Conservation (phyloP, 1,140 invertebrate genomes). For the Coptotermes formosanus region DNA sequence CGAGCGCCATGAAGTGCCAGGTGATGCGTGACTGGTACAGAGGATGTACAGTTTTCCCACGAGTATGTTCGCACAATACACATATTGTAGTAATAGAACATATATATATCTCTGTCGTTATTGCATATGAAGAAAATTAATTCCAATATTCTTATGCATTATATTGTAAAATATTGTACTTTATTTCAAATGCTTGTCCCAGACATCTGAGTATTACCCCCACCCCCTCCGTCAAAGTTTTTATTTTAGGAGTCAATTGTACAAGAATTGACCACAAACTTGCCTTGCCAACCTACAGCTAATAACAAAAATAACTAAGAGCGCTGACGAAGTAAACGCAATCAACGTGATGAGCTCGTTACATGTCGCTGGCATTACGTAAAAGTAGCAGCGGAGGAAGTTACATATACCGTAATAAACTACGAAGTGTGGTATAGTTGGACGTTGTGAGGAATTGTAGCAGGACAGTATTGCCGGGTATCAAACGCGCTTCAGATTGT, state of each 20-base stretch:
- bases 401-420: background rate
- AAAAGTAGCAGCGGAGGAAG: background rate
- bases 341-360: background rate
- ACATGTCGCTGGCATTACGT: background rate
- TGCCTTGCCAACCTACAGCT: conserved; percentile 8
- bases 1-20: background rate
- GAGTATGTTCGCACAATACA: background rate
- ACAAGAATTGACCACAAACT: conserved; percentile 27
- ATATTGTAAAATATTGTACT: too few relatives aligned
- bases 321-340: background rate
- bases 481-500: too few relatives aligned
- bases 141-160: too few relatives aligned
- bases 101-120: background rate
- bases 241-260: background rate
- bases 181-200: too few relatives aligned
- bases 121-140: too few relatives aligned
- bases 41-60: conserved; percentile 13
- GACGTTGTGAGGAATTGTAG: background rate
- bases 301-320: background rate
- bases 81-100: background rate
- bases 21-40: conserved; percentile 28
- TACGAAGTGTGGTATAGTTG: background rate
- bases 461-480: too few relatives aligned
- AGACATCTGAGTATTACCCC: background rate
- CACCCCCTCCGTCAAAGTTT: background rate